Evolutionary conservation across 2,888 invertebrate species (phyloP), one percentile per base, ranked within the genome.

Genomic region (Synergus itoensis): DNA sequence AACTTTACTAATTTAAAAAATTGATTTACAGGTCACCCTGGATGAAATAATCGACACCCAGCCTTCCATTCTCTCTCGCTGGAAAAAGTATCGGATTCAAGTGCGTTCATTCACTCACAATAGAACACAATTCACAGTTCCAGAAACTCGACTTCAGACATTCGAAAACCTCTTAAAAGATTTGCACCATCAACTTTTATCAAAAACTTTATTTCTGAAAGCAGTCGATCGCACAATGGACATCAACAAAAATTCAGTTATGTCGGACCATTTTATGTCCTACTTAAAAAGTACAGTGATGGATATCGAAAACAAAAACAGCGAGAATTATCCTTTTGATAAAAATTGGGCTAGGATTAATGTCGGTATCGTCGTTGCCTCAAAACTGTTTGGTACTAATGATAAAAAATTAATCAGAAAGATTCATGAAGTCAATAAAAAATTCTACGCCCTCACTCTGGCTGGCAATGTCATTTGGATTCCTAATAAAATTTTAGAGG

Each of bases 391-490:
- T 93, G 96, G 97, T 69, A 94, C 94, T 86, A 93, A 94, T 86
- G 97, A 98, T 91, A 96, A 95, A 88, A 97, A 96, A 91, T 91
- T 95, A 65, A 94, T 97, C 77, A 96, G 95, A 91, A 93, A 94
- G 77, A 90, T 98, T 43, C 93, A 95, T 86, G 98, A 98, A 86
- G 91, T 96, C 5, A 96, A 97, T 91, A 95, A 94, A 89, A 97
- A 96, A 94, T 94, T 96, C 65, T 96, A 96, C 84, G 96, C 96
- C 48, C 95, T 98, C 80, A 95, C 96, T 67, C 92, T 99, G 48
- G 94, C 95, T 80, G 98, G 97, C 1, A 96, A 96, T 89, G 94
- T 96, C 18, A 92, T 97, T 77, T 99, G 98, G 98, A 95, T 96
- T 88, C 97, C 98, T 0, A 96, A 96, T 90, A 94, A 95, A 86